Percentiles rank a stretch among this genome's conserved stretches.
Conservation (phyloP, 1,140 invertebrate genomes). For the Euura lappo region DNA sequence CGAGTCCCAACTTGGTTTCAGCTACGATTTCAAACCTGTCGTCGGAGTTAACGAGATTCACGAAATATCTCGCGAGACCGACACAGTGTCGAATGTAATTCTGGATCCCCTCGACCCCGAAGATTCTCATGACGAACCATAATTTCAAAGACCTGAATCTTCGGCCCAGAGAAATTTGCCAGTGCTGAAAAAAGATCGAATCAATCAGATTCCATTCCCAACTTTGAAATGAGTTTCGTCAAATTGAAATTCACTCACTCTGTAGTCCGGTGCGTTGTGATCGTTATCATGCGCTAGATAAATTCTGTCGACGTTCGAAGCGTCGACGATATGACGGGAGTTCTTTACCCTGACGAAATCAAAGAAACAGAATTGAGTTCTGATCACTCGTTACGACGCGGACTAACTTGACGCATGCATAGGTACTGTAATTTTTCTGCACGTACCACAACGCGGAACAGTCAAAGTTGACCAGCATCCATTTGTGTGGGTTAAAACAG, state of each 20-base stretch:
- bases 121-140: conserved; percentile 72
- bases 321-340: conserved; percentile 64
- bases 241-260: conserved; percentile 29
- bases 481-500: conserved; percentile 72
- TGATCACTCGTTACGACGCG: neutral
- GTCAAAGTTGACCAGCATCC: conserved; percentile 82
- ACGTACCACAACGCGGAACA: conserved; percentile 76
- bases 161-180: conserved; percentile 73
- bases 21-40: conserved; percentile 75
- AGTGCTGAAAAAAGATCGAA: conserved; percentile 65
- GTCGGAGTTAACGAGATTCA: conserved; percentile 70
- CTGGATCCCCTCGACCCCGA: conserved; percentile 66
- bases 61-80: conserved; percentile 74
- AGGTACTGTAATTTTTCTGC: conserved; percentile 65
- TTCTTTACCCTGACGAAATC: conserved; percentile 66
- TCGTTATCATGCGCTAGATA: conserved; percentile 66
- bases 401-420: conserved; percentile 59
- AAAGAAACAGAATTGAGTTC: neutral
- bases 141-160: conserved; percentile 73
- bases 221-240: neutral
- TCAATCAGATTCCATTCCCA: neutral
- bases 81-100: conserved; percentile 70
- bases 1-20: conserved; percentile 76
- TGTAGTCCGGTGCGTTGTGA: conserved; percentile 67
- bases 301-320: conserved; percentile 72